These are phyloP conservation scores for Odontomyia ornata DNA, from an alignment of 2,888 invertebrate species.

Conservation along the genomic window DNA sequence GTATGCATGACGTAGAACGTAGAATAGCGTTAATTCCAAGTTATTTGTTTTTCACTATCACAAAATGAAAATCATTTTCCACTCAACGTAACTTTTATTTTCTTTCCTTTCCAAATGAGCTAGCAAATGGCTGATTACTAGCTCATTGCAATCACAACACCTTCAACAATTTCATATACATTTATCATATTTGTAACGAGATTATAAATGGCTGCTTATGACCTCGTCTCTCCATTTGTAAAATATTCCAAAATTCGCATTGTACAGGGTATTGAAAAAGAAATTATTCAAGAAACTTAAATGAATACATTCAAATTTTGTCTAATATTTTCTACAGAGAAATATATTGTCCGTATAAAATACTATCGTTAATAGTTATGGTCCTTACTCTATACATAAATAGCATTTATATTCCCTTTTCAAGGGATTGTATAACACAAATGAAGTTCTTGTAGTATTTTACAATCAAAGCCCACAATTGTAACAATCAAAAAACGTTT, in stretches of 20 bases:
- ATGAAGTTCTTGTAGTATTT: background rate
- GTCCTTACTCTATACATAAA: slow-evolving; percentile 35
- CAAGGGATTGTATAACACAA: slow-evolving; percentile 5
- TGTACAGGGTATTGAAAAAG: slow-evolving; percentile 47
- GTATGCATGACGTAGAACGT: too few relatives aligned
- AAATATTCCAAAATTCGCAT: slow-evolving; percentile 43
- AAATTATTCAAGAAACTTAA: background rate
- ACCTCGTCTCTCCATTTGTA: slow-evolving; percentile 28
- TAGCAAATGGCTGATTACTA: slow-evolving; percentile 46
- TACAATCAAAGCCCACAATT: background rate
- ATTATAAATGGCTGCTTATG: slow-evolving; percentile 44
- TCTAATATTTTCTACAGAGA: slow-evolving; percentile 24
- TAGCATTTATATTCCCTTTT: slow-evolving; percentile 9
- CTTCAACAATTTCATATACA: background rate
- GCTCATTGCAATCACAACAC: slow-evolving; percentile 15
- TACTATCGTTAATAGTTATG: slow-evolving; percentile 30
- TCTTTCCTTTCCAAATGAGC: slow-evolving; percentile 19
- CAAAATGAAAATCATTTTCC: background rate
- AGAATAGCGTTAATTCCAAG: too few relatives aligned
- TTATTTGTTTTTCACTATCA: too few relatives aligned
- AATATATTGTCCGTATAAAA: slow-evolving; percentile 42
- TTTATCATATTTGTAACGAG: slow-evolving; percentile 11
- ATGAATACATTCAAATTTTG: slow-evolving; percentile 28
- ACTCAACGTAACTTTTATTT: slow-evolving; percentile 23
- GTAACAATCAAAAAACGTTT: background rate